These are phyloP conservation scores for Cosmopolites sordidus DNA, from an alignment of 2,888 invertebrate species.

Conservation along the genomic window DNA sequence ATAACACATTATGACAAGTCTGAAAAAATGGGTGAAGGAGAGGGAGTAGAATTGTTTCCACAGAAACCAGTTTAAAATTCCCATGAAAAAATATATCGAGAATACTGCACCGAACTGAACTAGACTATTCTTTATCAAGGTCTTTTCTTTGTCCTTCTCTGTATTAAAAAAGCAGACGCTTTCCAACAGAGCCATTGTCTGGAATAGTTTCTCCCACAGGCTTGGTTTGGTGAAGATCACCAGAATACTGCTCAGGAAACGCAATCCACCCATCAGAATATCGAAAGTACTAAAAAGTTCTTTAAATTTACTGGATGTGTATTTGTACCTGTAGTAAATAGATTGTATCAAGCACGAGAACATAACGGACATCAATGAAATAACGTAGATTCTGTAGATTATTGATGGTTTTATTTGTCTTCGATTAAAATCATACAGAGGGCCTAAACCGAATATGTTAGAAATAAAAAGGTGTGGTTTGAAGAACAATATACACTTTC, in stretches of 20 bases:
- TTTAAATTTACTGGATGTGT: neutral
- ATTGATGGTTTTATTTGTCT: neutral
- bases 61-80: neutral
- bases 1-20: conserved; percentile 1
- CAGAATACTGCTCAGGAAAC: neutral
- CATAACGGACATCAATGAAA: neutral
- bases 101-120: conserved; percentile 5
- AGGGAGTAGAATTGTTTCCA: too few relatives aligned
- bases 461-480: conserved; percentile 10
- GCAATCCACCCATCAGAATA: neutral
- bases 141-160: conserved; percentile 5
- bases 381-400: conserved; percentile 2
- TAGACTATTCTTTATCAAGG: conserved; percentile 1
- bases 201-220: conserved; percentile 13
- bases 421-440: conserved; percentile 11
- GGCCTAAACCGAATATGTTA: conserved; percentile 10
- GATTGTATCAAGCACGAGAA: neutral
- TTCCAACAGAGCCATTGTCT: conserved; percentile 10
- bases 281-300: conserved; percentile 5
- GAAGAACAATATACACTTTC: conserved; percentile 12
- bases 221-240: conserved; percentile 1
- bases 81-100: neutral
- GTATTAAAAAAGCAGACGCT: conserved; percentile 7
- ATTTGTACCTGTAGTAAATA: neutral
- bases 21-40: too few relatives aligned